Conservation (phyloP, 2,888 invertebrate genomes). For the Caenorhabditis japonica region DNA sequence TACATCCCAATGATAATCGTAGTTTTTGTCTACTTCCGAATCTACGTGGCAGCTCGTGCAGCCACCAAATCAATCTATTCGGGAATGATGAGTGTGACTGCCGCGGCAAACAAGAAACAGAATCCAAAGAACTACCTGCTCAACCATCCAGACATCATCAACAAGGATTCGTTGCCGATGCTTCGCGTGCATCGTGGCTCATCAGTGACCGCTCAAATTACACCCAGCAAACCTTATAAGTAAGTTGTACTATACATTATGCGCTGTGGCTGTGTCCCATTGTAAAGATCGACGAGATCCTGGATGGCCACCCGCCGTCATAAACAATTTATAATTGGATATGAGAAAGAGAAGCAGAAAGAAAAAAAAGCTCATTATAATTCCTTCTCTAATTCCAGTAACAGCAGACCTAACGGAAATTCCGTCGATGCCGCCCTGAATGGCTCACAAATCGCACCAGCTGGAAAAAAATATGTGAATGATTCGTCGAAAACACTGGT, state of each 20-base stretch:
- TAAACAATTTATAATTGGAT: conserved; percentile 48
- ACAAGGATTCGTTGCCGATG: conserved; percentile 72
- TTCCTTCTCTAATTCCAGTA: too few species aligned
- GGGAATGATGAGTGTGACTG: conserved; percentile 65
- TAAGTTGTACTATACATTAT: conserved; percentile 15
- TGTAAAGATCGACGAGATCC: too few species aligned
- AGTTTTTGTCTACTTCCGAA: conserved; percentile 97
- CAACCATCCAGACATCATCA: conserved; percentile 72
- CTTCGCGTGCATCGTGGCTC: conserved; percentile 75
- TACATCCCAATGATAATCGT: conserved; percentile 97
- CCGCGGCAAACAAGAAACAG: conserved; percentile 74
- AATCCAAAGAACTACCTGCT: conserved; percentile 74
- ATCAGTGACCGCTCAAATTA: conserved; percentile 57
- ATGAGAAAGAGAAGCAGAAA: conserved; percentile 7
- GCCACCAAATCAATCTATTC: conserved; percentile 76
- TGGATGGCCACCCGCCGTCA: background rate
- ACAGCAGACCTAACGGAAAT: conserved; percentile 39
- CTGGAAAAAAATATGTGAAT: conserved; percentile 30
- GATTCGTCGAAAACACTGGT: conserved; percentile 41
- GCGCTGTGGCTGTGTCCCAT: too few species aligned
- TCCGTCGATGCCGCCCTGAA: conserved; percentile 33
- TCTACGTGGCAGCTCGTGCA: conserved; percentile 87
- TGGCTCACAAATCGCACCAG: conserved; percentile 28
- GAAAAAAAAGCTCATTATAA: conserved; percentile 20
- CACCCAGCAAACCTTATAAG: conserved; percentile 48